These are phyloP conservation scores for Coccyzus lansbergi DNA, from an alignment of 2,797 vertebrate species.

Conservation along the genomic window DNA sequence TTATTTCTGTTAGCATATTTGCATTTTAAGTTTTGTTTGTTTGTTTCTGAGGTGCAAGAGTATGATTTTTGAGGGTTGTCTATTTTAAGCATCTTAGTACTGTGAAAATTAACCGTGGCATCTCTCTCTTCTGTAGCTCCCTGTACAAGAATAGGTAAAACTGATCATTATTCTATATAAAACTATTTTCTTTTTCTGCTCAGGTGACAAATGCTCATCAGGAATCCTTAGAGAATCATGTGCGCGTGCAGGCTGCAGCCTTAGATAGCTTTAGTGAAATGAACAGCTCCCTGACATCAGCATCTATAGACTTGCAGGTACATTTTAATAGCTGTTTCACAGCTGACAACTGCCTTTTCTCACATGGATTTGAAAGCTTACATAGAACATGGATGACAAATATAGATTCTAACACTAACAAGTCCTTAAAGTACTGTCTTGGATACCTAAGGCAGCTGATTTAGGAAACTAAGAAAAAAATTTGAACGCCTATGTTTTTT, in stretches of 20 bases:
- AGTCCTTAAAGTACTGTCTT: not conserved
- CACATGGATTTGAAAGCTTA: not conserved
- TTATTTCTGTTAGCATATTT: slow-evolving; percentile 9
- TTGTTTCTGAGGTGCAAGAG: not conserved
- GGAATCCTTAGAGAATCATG: slow-evolving; percentile 87
- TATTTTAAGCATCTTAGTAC: slow-evolving; percentile 28
- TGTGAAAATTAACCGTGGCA: not conserved
- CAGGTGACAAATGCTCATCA: slow-evolving; percentile 87
- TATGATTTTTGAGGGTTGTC: not conserved
- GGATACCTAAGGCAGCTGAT: not conserved
- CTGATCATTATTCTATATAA: slow-evolving; percentile 10
- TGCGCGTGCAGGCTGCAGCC: slow-evolving; percentile 84
- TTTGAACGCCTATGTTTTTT: not conserved
- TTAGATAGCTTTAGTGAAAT: slow-evolving; percentile 92
- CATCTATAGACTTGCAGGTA: slow-evolving; percentile 93
- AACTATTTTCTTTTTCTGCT: slow-evolving; percentile 21
- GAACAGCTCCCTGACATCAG: slow-evolving; percentile 89
- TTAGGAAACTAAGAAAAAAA: not conserved
- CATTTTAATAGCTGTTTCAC: slow-evolving; percentile 30
- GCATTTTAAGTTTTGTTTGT: not conserved
- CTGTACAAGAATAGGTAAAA: slow-evolving; percentile 17
- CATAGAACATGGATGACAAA: not conserved
- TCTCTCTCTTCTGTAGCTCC: slow-evolving; percentile 5
- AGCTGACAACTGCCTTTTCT: slow-evolving; percentile 29
- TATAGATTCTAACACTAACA: not conserved